phyloP scores from a whole-genome alignment of 1,140 invertebrate genomes.

The Aradophagus sp. region DNA sequence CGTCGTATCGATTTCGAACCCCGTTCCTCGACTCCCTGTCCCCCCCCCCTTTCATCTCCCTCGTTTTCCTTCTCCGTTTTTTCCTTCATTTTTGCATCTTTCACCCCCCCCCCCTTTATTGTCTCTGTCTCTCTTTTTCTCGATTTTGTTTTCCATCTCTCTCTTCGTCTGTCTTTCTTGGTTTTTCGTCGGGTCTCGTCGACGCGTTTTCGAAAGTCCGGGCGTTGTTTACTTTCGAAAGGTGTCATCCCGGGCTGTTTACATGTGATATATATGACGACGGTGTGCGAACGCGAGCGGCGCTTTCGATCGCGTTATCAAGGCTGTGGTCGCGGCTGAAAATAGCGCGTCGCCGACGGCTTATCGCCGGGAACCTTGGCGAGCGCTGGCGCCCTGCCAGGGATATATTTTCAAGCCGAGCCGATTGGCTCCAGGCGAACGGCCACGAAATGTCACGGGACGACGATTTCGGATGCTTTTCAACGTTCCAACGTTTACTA shows the following conservation, averaged over 20 bases:
- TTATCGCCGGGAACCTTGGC: constrained; percentile 30
- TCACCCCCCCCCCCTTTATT: neutral
- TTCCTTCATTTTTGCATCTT: too few relatives aligned
- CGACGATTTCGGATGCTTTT: neutral
- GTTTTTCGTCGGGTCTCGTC: too few relatives aligned
- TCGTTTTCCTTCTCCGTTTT: neutral
- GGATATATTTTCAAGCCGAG: too few relatives aligned
- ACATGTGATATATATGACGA: constrained; percentile 23
- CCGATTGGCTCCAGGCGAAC: too few relatives aligned
- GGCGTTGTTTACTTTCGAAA: constrained; percentile 15
- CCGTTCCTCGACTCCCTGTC: constrained; percentile 4
- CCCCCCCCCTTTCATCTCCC: neutral
- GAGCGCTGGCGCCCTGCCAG: constrained; percentile 7
- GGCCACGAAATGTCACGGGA: too few relatives aligned
- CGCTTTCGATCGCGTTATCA: constrained; percentile 1
- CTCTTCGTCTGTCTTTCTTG: too few relatives aligned
- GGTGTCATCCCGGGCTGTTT: constrained; percentile 12
- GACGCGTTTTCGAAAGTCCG: too few relatives aligned
- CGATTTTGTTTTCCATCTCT: neutral
- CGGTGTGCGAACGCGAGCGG: neutral
- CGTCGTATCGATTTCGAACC: constrained; percentile 65
- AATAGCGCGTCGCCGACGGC: too few relatives aligned
- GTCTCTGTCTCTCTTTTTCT: neutral
- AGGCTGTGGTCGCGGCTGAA: neutral
- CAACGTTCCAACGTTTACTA: neutral